phyloP scores from a whole-genome alignment of 2,113 vertebrate species.

The Microcebus tavaratra region DNA sequence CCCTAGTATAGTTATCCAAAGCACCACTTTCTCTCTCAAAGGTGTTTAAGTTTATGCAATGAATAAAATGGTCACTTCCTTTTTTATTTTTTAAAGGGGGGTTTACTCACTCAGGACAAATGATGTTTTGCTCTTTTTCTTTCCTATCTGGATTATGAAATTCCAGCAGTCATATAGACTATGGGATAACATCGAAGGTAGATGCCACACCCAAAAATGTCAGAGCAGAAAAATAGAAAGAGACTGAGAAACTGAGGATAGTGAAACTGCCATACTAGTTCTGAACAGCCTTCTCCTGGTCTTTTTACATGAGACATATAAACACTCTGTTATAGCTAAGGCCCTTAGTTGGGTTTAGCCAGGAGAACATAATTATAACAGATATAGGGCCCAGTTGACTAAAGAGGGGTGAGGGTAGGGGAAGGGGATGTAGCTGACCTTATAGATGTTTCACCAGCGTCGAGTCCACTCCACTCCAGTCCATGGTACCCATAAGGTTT shows the following conservation, averaged over 20 bases:
- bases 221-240: background rate
- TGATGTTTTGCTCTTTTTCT: background rate
- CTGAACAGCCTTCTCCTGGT: background rate
- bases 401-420: background rate
- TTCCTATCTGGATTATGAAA: background rate
- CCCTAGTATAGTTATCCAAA: background rate
- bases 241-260: background rate
- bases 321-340: background rate
- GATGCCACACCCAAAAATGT: background rate
- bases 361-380: background rate
- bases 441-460: background rate
- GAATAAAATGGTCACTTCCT: background rate
- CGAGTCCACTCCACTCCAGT: background rate
- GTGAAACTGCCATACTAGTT: background rate
- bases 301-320: background rate
- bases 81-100: background rate
- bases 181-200: too few species aligned
- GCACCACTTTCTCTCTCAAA: background rate
- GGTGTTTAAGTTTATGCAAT: background rate
- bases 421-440: background rate
- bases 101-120: background rate
- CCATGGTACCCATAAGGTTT: background rate
- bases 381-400: background rate
- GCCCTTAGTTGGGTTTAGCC: background rate
- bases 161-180: background rate